phyloP scores from a whole-genome alignment of 2,113 vertebrate species.

The Dicrurus megarhynchus region DNA sequence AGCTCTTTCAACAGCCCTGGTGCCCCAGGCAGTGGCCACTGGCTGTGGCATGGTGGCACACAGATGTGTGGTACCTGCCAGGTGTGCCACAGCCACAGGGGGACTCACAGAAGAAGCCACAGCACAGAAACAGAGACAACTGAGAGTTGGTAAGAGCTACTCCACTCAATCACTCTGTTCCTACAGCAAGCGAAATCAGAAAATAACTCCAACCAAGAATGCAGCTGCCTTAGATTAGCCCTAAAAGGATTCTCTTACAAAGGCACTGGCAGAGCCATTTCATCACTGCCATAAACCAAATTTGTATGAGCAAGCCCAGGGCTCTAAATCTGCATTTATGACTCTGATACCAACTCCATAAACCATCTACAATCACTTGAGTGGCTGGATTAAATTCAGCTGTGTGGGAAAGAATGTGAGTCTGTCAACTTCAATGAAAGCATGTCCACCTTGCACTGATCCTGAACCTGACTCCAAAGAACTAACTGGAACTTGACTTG shows the following conservation, averaged over 20 bases:
- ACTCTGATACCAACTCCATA: neutral
- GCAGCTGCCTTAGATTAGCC: neutral
- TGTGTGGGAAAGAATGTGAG: neutral
- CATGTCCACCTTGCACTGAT: neutral
- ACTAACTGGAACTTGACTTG: neutral
- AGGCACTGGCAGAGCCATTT: neutral
- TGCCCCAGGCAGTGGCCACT: neutral
- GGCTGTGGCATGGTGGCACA: neutral
- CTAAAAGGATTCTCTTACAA: neutral
- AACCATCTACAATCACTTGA: neutral
- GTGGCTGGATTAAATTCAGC: neutral
- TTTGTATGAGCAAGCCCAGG: neutral
- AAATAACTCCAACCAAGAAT: fast-evolving
- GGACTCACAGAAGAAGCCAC: neutral
- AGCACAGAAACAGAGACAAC: neutral
- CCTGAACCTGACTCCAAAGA: neutral
- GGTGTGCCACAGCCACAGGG: neutral
- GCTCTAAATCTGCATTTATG: neutral
- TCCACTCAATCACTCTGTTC: neutral
- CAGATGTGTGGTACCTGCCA: neutral
- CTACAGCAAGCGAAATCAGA: neutral
- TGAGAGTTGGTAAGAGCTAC: neutral
- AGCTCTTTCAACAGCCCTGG: neutral
- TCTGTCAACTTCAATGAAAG: neutral
- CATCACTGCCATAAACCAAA: neutral